These are phyloP conservation scores for Alces alces DNA, from an alignment of 2,113 vertebrate species.

Conservation along the genomic window DNA sequence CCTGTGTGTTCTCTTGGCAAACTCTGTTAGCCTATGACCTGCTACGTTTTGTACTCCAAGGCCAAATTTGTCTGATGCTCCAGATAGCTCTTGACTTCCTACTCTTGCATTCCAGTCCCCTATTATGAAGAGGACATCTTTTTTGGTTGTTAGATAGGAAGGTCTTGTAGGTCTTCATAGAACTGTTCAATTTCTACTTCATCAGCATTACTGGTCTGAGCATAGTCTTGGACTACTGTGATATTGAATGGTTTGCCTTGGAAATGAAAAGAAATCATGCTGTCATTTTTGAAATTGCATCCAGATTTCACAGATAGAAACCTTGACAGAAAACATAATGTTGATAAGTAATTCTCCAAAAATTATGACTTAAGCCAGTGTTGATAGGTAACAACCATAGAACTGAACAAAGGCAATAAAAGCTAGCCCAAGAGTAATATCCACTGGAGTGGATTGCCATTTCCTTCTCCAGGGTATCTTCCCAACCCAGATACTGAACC, in stretches of 20 bases:
- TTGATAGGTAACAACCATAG: not conserved
- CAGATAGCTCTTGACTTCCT: not conserved
- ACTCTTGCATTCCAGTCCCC: not conserved
- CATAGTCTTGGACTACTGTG: not conserved
- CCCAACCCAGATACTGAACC: not conserved
- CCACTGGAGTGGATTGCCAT: not conserved
- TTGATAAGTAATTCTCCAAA: not conserved
- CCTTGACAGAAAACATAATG: not conserved
- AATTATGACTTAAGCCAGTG: not conserved
- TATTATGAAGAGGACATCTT: not conserved
- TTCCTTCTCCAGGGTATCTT: not conserved
- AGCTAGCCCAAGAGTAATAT: not conserved
- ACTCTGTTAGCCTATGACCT: not conserved
- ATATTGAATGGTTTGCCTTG: not conserved
- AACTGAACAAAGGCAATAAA: not conserved
- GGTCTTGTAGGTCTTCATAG: not conserved
- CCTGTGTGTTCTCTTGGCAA: not conserved
- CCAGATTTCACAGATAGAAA: not conserved
- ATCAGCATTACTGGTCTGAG: not conserved
- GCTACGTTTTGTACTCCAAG: rapidly evolving
- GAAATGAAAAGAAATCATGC: not conserved
- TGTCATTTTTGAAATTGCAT: not conserved
- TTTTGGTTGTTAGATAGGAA: not conserved
- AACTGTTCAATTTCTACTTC: not conserved
- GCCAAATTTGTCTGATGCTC: not conserved